Base-by-base conservation (phyloP, 2,113 vertebrate genomes). In the Lagopus muta region DNA sequence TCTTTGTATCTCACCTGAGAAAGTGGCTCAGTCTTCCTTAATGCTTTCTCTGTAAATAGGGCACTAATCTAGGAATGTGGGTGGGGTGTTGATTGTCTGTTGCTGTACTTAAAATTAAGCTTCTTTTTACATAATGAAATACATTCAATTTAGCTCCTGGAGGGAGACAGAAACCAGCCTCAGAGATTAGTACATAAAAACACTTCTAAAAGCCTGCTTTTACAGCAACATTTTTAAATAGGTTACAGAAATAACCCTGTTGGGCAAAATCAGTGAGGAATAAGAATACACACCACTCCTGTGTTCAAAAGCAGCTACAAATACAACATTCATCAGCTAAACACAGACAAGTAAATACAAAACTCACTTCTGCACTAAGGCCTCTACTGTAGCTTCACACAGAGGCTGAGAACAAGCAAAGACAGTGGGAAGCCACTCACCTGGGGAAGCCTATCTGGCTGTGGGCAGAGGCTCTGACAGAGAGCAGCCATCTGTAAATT, bases 351-450 rank as follows among this genome's bases (percentile, higher is more conserved):
- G 7, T 4, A 58, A 72, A 8, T 36, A 57, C 24, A 52, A 77
- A 21, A 3, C 6, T 10, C 4, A 30, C 27, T 65, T 65, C 52
- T 34, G 14, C 6, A 6, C 21, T 25, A 5, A 9, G 5, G 8
- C 2, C 32, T 16, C 13, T 52, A 0, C 24, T 67, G 25, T 1
- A n/a, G 6, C 5, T 2, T 25, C 3, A 8, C 1, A 2, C 2
- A 1, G 12, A 42, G 11, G 2, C 8, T 61, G 1, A 32, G 5
- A 4, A 18, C 3, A 2, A 43, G 12, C 0, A 0, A 70, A 65
- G 0, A 2, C 0, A 6, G 12, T 8, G 2, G 2, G 5, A 40
- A 43, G 2, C 19, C 1, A 0, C 14, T 61, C 2, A 66, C 6
- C 12, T 5, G 0, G 61, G 61, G 9, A 64, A 73, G 50, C 28